Conservation (phyloP, 2,797 vertebrate species). For the Cynodonichthys magdalenae region DNA sequence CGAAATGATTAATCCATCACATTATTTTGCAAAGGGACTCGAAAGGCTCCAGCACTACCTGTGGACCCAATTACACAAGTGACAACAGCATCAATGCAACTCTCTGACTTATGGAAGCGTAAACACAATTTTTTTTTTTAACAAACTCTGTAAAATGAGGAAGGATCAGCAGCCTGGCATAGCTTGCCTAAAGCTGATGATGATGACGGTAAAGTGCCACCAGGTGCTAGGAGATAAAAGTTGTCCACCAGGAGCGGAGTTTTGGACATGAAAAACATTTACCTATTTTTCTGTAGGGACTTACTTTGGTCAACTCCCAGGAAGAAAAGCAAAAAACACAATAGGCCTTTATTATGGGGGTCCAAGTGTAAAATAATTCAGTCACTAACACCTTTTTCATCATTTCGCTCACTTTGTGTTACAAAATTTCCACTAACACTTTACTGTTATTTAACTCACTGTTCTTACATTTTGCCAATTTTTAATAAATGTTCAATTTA, state of each 20-base stretch:
- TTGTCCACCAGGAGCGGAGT: not conserved
- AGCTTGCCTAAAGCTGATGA: not conserved
- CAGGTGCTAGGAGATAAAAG: not conserved
- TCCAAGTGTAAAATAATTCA: no score
- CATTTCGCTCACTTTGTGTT: no score
- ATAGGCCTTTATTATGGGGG: no score
- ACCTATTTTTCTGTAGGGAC: no score
- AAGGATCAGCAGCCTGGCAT: constrained; percentile 5
- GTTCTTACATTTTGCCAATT: no score
- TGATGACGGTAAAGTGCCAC: not conserved
- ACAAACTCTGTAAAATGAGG: constrained; percentile 37
- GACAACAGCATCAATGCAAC: constrained; percentile 66
- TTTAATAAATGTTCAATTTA: no score
- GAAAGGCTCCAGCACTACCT: constrained; percentile 64
- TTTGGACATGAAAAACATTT: not conserved
- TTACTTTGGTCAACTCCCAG: no score
- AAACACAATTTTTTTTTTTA: constrained; percentile 29
- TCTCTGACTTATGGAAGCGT: constrained; percentile 55
- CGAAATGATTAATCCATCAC: constrained; percentile 75
- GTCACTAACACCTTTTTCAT: no score
- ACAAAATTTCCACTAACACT: no score
- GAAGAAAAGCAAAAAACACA: no score
- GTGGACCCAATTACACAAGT: constrained; percentile 74
- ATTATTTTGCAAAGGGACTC: constrained; percentile 63
- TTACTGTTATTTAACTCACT: no score